Percentiles rank a stretch among this genome's conserved stretches.
phyloP scores from a whole-genome alignment of 2,797 vertebrate species.

The Dicrostonyx torquatus region DNA sequence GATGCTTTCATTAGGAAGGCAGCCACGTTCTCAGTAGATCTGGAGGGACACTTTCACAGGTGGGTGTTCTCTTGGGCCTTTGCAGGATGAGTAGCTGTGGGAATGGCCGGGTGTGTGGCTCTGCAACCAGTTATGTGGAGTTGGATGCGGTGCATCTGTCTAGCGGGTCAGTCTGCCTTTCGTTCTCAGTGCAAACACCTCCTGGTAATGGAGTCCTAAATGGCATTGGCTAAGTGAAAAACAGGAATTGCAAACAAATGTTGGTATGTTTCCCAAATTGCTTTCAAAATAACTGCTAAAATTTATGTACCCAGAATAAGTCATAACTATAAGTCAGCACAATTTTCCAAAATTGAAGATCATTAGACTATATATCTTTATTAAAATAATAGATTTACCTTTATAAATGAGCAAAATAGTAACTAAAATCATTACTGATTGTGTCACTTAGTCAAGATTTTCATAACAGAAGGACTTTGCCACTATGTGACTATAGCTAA shows the following conservation, averaged over 20 bases:
- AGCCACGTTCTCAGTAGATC: not conserved
- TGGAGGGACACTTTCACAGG: not conserved
- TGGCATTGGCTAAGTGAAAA: not conserved
- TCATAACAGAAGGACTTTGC: not conserved
- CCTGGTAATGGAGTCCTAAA: not conserved
- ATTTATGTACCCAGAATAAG: too few relatives aligned
- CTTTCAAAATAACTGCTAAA: constrained; percentile 24
- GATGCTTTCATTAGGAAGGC: not conserved
- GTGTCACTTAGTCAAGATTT: not conserved
- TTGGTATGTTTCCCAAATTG: not conserved
- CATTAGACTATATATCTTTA: not conserved
- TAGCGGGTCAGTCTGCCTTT: not conserved
- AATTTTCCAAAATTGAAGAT: not conserved
- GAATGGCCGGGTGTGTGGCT: too few relatives aligned
- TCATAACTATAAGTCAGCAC: not conserved
- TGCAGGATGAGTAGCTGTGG: not conserved
- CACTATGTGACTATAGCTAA: not conserved
- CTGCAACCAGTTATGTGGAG: not conserved
- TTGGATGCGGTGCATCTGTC: not conserved
- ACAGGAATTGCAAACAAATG: not conserved
- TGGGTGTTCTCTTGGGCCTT: not conserved
- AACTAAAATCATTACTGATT: not conserved
- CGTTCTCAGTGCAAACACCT: not conserved
- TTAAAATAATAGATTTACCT: not conserved
- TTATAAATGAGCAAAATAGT: not conserved